Base-by-base conservation (phyloP, 2,888 invertebrate genomes). In the Drosophila stalkeri region DNA sequence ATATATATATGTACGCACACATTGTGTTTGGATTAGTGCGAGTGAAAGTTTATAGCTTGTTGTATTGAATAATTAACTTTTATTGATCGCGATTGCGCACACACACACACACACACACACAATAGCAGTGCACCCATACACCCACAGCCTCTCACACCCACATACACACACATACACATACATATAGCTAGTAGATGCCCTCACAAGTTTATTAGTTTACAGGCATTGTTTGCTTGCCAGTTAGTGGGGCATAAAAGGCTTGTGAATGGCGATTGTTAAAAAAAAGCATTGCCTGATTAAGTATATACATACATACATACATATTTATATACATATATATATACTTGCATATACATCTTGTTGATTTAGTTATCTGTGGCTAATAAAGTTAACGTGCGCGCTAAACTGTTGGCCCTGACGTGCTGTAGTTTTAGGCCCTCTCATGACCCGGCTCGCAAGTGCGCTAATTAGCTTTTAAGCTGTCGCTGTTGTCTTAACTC, bases 31-130 rank as follows among this genome's bases (percentile, higher is more conserved):
- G 79, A 71, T 85, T 75, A 78, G 72, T 69, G 69, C 57, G 47
- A 63, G 75, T 66, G 72, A 78, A 77, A 78, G 80, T 80, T 82
- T 87, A 81, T 83, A 69, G 75, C 77, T 70, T 74, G 83, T 75
- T 75, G 73, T 77, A 82, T 77, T 91, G 81, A 91, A 91, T 91
- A 91, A 86, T 89, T 91, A 82, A 91, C 77, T 77, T 89, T 89
- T 91, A 91, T 91, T 85, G 91, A 91, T 83, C 80, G 89, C 75
- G 74, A 72, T 81, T 72, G 71, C 60, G 68, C 57, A 47, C 31
- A 64, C 49, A 41, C 33, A 68, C 37, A 54, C 33, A 39, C 52
- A 4, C 1, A 3, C 35, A 9, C 43, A 51, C 33, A 33, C n/a
- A n/a, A n/a, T n/a, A 12, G 35, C 35, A 35, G 35, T 4, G 16